A percentile compares a stretch with the other conserved stretches of the same genome.
Conservation (phyloP, 1,140 invertebrate species). For the Papilio machaon region DNA sequence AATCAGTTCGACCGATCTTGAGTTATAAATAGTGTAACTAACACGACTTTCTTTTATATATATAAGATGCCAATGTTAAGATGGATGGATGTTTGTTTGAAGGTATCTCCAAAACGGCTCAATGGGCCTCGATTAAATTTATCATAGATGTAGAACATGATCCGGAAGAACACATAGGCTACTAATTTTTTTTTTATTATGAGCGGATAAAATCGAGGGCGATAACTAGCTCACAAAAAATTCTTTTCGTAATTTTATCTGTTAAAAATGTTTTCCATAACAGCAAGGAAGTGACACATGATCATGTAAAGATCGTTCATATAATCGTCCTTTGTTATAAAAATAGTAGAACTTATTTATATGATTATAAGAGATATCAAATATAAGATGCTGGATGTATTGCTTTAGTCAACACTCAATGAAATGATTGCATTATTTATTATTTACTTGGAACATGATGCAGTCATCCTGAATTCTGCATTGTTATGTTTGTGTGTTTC, state of each 20-base stretch:
- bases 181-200: too few species aligned
- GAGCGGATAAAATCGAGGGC: too few species aligned
- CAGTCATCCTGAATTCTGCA: constrained; percentile 33
- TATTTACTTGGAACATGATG: constrained; percentile 2
- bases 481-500: constrained; percentile 10
- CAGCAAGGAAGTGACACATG: not conserved
- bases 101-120: too few species aligned
- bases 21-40: too few species aligned
- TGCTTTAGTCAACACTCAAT: constrained; percentile 1
- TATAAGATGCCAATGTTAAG: too few species aligned
- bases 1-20: too few species aligned
- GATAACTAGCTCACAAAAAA: too few species aligned
- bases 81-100: too few species aligned
- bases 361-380: not conserved
- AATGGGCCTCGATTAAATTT: too few species aligned
- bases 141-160: too few species aligned
- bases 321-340: not conserved
- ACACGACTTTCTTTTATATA: too few species aligned
- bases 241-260: not conserved
- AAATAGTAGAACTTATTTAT: not conserved
- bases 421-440: constrained; percentile 19
- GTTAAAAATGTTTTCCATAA: not conserved
- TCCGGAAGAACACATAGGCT: too few species aligned
- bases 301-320: not conserved
- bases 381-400: not conserved